Evolutionary conservation across 2,797 vertebrate genomes (phyloP), one percentile per base, ranked within the genome.

Genomic region (Triplophysa bombifrons): DNA sequence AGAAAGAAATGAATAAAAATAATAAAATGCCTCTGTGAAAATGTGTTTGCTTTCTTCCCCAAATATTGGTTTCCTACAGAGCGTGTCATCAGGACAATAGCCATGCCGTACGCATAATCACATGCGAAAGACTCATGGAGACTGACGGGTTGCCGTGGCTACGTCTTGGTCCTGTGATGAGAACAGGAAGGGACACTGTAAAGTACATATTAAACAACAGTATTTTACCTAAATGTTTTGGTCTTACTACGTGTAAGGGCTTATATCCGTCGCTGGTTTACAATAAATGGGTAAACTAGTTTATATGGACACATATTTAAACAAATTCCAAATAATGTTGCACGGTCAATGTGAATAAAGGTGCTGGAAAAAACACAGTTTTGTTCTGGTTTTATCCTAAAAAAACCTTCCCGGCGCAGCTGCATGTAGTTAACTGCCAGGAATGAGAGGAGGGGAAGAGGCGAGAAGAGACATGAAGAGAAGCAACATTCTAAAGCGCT

Each of bases 341-440:
- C 16, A 30, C 14, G 30, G 60, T 34, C 25, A 20, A 20, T 65
- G 34, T 12, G 11, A 65, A 34, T 51, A 3, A n/a, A 30, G n/a
- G 51, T 67, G 38, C 64, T 20, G 51, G 16, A 65, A 30, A 46
- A 30, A 64, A 74, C 30, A 30, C 3, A 17, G 30, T 55, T 66
- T 27, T 14, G 34, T 66, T 16, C n/a, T 10, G 46, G 0, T 10
- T 16, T 34, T 67, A 30, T 56, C 48, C n/a, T 17, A 1, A 67
- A 13, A 60, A 74, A 78, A 61, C 30, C 65, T 77, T 78, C 66
- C 78, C 44, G 69, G 51, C 55, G 60, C 41, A 70, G 78, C 63
- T 75, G 80, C 8, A 20, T 38, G 60, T 70, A 64, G 30, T 60
- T 27, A 0, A 6, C 46, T 77, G 80, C 61, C 72, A 78, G 64